Evolutionary conservation across 2,113 vertebrate species (phyloP).

Genomic region (Carollia perspicillata): DNA sequence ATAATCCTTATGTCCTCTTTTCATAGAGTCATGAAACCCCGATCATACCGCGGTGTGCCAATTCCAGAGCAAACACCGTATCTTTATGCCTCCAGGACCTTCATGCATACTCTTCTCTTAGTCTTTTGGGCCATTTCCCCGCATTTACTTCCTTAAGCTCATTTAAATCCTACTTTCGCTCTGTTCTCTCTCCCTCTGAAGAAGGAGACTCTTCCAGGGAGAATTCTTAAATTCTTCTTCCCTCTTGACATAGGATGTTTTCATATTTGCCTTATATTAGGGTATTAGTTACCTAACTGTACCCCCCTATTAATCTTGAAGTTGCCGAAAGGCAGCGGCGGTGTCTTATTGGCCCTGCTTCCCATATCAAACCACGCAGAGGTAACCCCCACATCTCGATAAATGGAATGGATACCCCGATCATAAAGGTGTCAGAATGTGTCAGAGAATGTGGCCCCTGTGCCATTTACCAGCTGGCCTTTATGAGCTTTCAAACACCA

Average conservation of each 20-base stretch:
- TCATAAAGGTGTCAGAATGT: constrained; percentile 46
- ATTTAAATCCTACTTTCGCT: not conserved
- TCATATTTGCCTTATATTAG: not conserved
- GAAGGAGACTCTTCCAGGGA: not conserved
- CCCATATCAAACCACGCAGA: not conserved
- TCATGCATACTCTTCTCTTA: not conserved
- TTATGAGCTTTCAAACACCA: constrained; percentile 5
- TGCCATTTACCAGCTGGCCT: constrained; percentile 43
- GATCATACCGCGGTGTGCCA: accelerated
- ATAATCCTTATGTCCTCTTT: not conserved
- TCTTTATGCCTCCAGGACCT: not conserved
- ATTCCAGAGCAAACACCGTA: not conserved
- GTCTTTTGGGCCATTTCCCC: not conserved
- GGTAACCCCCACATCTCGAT: not conserved
- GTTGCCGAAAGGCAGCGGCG: not conserved
- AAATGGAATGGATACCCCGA: not conserved
- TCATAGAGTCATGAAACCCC: not conserved
- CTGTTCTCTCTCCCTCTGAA: not conserved
- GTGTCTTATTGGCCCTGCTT: not conserved
- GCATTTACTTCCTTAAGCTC: not conserved
- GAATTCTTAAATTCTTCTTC: not conserved
- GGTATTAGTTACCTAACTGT: not conserved
- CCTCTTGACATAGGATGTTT: not conserved
- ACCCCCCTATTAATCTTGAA: not conserved
- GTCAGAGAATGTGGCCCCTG: not conserved